Conservation (phyloP, 2,797 vertebrate genomes). For the Myripristis jacobus region DNA sequence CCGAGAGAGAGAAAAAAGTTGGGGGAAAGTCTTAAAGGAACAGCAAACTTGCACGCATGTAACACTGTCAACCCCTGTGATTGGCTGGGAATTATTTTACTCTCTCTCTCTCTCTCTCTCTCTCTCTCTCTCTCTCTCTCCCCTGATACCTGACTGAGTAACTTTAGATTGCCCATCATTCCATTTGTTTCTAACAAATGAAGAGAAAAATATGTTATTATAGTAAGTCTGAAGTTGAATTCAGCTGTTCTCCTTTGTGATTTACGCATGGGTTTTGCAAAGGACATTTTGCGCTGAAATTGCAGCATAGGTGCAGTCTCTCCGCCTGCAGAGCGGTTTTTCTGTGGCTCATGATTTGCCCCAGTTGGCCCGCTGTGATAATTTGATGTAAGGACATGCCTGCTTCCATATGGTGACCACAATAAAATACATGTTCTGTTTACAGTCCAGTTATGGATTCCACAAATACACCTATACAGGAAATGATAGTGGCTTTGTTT, state of each 20-base stretch:
- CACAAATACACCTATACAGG: too few relatives aligned
- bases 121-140: background rate
- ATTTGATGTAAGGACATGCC: too few relatives aligned
- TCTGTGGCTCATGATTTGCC: too few relatives aligned
- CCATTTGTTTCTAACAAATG: background rate
- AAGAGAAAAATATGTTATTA: background rate
- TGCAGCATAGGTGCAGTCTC: background rate
- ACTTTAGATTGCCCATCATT: background rate
- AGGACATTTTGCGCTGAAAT: background rate
- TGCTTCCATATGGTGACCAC: too few relatives aligned
- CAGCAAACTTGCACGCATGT: slow-evolving; percentile 47
- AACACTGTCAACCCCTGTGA: slow-evolving; percentile 43
- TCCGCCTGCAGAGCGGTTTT: too few relatives aligned
- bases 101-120: slow-evolving; percentile 7
- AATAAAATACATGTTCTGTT: too few relatives aligned
- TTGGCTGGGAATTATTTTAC: slow-evolving; percentile 60
- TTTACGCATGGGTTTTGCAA: background rate
- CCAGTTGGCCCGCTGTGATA: too few relatives aligned
- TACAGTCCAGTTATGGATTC: too few relatives aligned
- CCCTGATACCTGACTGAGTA: background rate
- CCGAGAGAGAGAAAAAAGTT: slow-evolving; percentile 57
- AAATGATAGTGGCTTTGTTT: too few relatives aligned
- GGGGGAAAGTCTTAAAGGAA: slow-evolving; percentile 80
- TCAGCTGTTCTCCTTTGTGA: background rate
- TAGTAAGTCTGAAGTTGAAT: background rate